Base-by-base conservation (phyloP, 2,888 invertebrate species). In the Sminthurinus aureus region DNA sequence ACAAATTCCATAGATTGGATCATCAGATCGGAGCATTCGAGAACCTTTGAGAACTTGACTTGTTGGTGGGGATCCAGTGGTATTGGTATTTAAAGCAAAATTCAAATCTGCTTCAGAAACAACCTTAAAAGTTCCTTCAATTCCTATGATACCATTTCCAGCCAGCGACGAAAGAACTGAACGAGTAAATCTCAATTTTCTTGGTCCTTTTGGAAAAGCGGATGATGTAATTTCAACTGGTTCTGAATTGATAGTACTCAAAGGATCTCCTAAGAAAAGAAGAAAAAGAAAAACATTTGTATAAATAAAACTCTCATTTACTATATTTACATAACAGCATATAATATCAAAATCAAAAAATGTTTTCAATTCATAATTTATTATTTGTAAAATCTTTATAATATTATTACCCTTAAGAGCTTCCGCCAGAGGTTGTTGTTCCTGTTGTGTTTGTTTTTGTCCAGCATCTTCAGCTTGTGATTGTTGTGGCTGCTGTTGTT, bases 41-140 rank as follows among this genome's bases (percentile, higher is more conserved):
- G 85, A 85, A 20, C 87, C 88, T 50, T 85, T 82, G 13, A 87
- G 85, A 24, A 87, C 86, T 52, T 79, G 82, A 52, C 85, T 82
- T n/a, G 84, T 85, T 24, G 78, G 81, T 24, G 24, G 24, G 66
- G 82, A 79, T 73, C 66, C 80, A 67, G 71, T 82, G 18, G 69
- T 75, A 18, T 84, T 96, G 76, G 93, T 93, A 89, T 96, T 95
- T 0, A 96, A 96, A 88, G 95, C 96, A 90, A 97, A 97, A 66
- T 95, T 96, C 69, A 97, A 91, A 90, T 97, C 97, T 0, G 96
- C 96, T 90, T 96, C 96, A 4, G 97, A 96, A 83, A 97, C 96
- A 76, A 97, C 96, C 88, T 96, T 96, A 90, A 96, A 97, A 26
- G 96, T 93, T 0, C 96, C 96, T 86, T 95, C 95, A 0, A 97